Conservation (phyloP, 2,888 invertebrate species). For the Netelia virgata region DNA sequence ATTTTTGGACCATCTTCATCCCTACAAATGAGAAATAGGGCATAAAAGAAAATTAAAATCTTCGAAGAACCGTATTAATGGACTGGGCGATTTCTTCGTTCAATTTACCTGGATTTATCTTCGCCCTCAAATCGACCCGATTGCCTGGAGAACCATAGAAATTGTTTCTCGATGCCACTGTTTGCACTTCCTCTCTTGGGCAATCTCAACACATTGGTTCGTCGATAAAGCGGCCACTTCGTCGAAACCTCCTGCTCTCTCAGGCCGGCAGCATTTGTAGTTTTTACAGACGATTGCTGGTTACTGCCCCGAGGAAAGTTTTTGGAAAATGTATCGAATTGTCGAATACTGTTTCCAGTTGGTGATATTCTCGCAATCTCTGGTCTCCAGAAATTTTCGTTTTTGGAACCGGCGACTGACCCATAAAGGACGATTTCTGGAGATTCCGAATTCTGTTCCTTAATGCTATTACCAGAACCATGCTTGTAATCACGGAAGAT, state of each 20-base stretch:
- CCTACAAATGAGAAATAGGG: constrained; percentile 49
- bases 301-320: not conserved
- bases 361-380: constrained; percentile 11
- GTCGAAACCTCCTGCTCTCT: not conserved
- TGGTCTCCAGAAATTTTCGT: constrained; percentile 39
- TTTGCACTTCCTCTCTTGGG: constrained; percentile 68
- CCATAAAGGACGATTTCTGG: constrained; percentile 22
- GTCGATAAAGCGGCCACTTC: not conserved
- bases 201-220: constrained; percentile 14
- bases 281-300: not conserved
- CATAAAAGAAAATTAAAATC: not conserved
- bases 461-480: not conserved
- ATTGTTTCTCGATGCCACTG: constrained; percentile 63
- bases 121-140: constrained; percentile 20
- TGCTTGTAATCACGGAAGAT: constrained; percentile 40
- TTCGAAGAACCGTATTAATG: not conserved
- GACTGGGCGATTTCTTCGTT: not conserved
- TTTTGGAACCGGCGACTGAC: constrained; percentile 17
- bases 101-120: constrained; percentile 51
- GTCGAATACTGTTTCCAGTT: constrained; percentile 19
- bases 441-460: not conserved
- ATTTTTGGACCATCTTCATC: constrained; percentile 27
- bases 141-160: constrained; percentile 69
- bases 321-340: not conserved
- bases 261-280: not conserved